Evolutionary conservation across 2,888 invertebrate species (phyloP).

Genomic region (Sphinx pinastri): DNA sequence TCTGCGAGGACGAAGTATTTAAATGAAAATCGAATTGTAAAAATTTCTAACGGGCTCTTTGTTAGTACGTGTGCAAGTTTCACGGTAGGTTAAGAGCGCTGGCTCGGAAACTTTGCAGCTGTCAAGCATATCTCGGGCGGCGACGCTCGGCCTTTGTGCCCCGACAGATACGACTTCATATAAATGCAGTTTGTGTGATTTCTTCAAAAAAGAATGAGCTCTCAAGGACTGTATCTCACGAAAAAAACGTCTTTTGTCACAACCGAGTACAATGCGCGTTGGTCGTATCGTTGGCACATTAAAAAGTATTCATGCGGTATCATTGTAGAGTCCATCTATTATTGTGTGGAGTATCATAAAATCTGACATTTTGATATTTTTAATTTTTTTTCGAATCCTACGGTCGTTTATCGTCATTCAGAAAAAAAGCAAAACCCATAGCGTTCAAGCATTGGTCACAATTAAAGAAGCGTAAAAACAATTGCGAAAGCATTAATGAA

Average conservation of each 20-base stretch:
- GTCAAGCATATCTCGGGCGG: constrained; percentile 73
- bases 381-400: constrained; percentile 55
- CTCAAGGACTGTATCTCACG: constrained; percentile 75
- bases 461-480: constrained; percentile 73
- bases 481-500: constrained; percentile 77
- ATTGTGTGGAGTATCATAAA: constrained; percentile 68
- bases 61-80: constrained; percentile 70
- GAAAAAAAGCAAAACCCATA: constrained; percentile 47
- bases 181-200: constrained; percentile 82
- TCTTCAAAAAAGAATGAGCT: constrained; percentile 71
- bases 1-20: constrained; percentile 58
- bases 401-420: constrained; percentile 36
- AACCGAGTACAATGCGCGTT: constrained; percentile 68
- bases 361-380: constrained; percentile 77
- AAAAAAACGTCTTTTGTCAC: constrained; percentile 75
- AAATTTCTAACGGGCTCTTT: constrained; percentile 72
- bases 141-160: constrained; percentile 74
- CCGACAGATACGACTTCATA: constrained; percentile 78
- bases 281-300: constrained; percentile 83
- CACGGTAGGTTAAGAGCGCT: constrained; percentile 68
- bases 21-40: constrained; percentile 74
- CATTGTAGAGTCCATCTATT: constrained; percentile 68
- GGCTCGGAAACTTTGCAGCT: constrained; percentile 73
- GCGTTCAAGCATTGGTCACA: constrained; percentile 61
- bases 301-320: constrained; percentile 84